phyloP scores from a whole-genome alignment of 2,888 invertebrate species.

The Drosophila barbarae region DNA sequence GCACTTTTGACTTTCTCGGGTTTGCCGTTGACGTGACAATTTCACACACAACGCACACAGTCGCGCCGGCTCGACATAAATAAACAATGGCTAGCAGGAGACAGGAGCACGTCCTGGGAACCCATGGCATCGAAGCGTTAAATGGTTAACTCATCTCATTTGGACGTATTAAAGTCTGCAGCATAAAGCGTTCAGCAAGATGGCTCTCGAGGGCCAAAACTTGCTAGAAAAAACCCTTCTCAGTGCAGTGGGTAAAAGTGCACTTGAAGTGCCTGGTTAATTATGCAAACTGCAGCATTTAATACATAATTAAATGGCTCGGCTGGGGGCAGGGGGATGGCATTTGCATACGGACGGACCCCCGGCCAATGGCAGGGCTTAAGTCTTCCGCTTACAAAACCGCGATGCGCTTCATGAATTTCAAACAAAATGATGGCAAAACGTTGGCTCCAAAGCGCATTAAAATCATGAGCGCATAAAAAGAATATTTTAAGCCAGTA shows the following conservation, averaged over 20 bases:
- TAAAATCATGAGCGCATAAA: constrained; percentile 67
- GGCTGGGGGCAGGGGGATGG: constrained; percentile 14
- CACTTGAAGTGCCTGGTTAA: constrained; percentile 42
- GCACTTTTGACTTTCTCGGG: constrained; percentile 68
- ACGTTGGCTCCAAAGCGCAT: constrained; percentile 63
- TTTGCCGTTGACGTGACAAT: constrained; percentile 69
- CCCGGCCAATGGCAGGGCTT: constrained; percentile 31
- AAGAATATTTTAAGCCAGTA: constrained; percentile 58
- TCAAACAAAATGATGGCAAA: constrained; percentile 48
- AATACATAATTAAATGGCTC: constrained; percentile 43
- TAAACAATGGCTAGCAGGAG: constrained; percentile 52
- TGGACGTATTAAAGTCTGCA: constrained; percentile 21
- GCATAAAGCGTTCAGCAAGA: constrained; percentile 33
- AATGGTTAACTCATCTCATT: constrained; percentile 45
- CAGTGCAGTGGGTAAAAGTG: constrained; percentile 19
- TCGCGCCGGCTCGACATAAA: constrained; percentile 48
- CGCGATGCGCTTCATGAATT: constrained; percentile 63
- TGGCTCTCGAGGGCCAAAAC: constrained; percentile 14
- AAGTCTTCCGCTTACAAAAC: constrained; percentile 53
- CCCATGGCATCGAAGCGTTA: constrained; percentile 63
- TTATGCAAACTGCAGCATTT: constrained; percentile 53
- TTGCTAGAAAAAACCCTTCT: constrained; percentile 1
- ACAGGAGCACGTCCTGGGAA: constrained; percentile 53
- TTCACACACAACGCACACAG: constrained; percentile 61
- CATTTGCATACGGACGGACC: constrained; percentile 27